These are phyloP conservation scores for Cotesia congregata DNA, from an alignment of 2,888 invertebrate species.

Conservation along the genomic window DNA sequence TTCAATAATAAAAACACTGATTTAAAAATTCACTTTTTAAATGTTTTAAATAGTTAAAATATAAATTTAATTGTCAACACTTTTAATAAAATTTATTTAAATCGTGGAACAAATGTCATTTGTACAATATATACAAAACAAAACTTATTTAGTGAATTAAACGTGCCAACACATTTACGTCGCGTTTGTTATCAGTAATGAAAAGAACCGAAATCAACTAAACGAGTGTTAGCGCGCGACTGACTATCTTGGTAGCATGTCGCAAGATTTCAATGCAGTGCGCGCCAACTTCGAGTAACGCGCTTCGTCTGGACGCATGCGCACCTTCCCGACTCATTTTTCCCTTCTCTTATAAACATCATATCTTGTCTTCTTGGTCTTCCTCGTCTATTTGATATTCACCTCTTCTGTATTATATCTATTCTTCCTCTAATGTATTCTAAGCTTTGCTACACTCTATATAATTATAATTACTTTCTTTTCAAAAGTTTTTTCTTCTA, in stretches of 20 bases:
- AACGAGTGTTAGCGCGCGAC: conserved; percentile 68
- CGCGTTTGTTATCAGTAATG: conserved; percentile 12
- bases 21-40: neutral
- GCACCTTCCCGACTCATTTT: conserved; percentile 55
- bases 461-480: neutral
- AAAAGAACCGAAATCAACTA: conserved; percentile 50
- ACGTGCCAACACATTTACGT: conserved; percentile 20
- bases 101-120: neutral
- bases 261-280: conserved; percentile 69
- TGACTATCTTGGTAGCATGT: conserved; percentile 65
- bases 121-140: conserved; percentile 3
- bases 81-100: neutral
- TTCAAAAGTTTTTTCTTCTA: neutral
- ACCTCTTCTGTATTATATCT: neutral
- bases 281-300: conserved; percentile 56
- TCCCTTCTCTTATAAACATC: conserved; percentile 65
- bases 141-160: conserved; percentile 1
- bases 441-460: neutral
- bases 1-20: neutral
- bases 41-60: neutral
- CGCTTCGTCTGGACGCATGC: conserved; percentile 58
- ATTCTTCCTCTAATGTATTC: neutral
- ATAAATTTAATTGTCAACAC: neutral
- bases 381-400: neutral
- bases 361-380: neutral